Evolutionary conservation across 2,797 vertebrate species (phyloP).

Genomic region (Enteromius mattozi): DNA sequence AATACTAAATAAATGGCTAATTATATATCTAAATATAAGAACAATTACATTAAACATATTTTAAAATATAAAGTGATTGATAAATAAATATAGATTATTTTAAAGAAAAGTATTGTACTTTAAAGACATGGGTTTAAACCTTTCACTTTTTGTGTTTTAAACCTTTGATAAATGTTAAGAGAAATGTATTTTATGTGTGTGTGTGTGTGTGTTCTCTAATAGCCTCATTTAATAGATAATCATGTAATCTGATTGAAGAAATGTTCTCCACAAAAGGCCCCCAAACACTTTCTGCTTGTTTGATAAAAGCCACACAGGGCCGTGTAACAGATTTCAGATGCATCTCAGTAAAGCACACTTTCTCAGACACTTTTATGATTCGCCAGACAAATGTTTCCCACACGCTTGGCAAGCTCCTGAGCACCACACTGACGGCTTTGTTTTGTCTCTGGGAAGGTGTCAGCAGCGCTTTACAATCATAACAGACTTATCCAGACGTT

Average conservation of each 20-base stretch:
- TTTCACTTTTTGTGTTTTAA: not conserved
- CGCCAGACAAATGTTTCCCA: constrained; percentile 10
- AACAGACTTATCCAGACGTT: not conserved
- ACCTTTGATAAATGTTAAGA: not conserved
- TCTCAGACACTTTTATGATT: not conserved
- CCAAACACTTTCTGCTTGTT: not conserved
- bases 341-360: constrained; percentile 2
- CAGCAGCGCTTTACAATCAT: constrained; percentile 5
- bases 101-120: not conserved
- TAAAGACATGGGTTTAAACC: not conserved
- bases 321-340: constrained; percentile 5
- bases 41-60: not conserved
- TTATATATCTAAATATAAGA: not conserved
- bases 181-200: not conserved
- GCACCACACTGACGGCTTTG: not conserved
- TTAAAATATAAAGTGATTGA: not conserved
- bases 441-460: constrained; percentile 25
- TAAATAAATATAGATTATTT: not conserved
- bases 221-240: not conserved
- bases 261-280: not conserved
- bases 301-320: not conserved
- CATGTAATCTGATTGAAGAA: not conserved
- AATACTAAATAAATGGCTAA: too few species aligned
- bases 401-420: constrained; percentile 1
- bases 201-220: not conserved